phyloP scores from a whole-genome alignment of 2,113 vertebrate species.

The Sebastes schlegelii region DNA sequence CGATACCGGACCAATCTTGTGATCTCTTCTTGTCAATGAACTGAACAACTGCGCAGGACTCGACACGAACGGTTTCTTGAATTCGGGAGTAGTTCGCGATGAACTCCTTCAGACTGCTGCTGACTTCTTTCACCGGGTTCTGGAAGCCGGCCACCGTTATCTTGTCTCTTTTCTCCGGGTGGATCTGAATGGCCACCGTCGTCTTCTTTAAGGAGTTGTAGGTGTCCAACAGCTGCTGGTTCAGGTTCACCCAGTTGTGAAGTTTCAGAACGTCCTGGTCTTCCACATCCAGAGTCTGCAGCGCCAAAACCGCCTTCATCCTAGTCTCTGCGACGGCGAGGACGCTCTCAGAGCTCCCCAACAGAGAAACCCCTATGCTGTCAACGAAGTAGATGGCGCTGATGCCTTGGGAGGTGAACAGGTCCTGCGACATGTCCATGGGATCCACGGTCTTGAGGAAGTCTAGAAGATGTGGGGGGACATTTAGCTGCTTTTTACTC shows the following conservation, averaged over 20 bases:
- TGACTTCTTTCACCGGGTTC: slow-evolving; percentile 75
- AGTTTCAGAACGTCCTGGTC: slow-evolving; percentile 72
- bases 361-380: slow-evolving; percentile 71
- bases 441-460: slow-evolving; percentile 82
- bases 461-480: slow-evolving; percentile 72
- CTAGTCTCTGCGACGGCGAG: slow-evolving; percentile 84
- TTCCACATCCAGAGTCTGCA: slow-evolving; percentile 71
- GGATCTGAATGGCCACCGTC: slow-evolving; percentile 57
- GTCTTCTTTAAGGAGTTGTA: slow-evolving; percentile 65
- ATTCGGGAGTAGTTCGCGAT: slow-evolving; percentile 74
- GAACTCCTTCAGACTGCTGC: slow-evolving; percentile 76
- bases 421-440: slow-evolving; percentile 74
- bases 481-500: slow-evolving; percentile 55
- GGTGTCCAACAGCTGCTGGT: slow-evolving; percentile 32
- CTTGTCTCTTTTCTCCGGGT: slow-evolving; percentile 16
- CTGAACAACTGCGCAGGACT: slow-evolving; percentile 62
- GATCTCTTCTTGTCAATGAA: slow-evolving; percentile 83
- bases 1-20: slow-evolving; percentile 49
- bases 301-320: slow-evolving; percentile 73
- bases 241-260: slow-evolving; percentile 79
- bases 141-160: slow-evolving; percentile 84
- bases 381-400: slow-evolving; percentile 81
- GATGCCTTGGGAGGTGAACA: slow-evolving; percentile 85
- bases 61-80: slow-evolving; percentile 68
- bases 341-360: slow-evolving; percentile 62